Evolutionary conservation across 2,797 vertebrate genomes (phyloP), one percentile per base, ranked within the genome.

Genomic region (Emydoidea blandingii): DNA sequence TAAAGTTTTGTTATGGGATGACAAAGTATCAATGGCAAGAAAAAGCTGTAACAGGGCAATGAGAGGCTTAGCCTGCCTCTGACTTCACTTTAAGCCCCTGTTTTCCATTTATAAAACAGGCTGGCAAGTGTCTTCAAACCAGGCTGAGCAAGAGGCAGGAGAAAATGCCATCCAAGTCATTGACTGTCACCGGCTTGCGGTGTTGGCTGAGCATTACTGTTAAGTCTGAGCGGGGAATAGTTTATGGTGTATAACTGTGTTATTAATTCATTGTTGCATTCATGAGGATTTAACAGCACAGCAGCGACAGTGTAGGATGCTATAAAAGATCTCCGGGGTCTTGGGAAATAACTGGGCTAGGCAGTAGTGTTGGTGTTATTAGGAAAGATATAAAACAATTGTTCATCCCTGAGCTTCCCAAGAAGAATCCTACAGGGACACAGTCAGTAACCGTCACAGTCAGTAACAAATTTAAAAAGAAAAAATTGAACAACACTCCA

Each of bases 211-310:
- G 53, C 88, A 89, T 88, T 93, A 81, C 57, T 86, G 59, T 81
- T 93, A 50, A 52, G 59, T 95, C 62, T 57, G 25, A 7, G 81
- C 87, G 85, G 86, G 95, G 68, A 78, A 81, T 95, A 95, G 94
- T 95, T 96, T 93, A 95, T 96, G 44, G 93, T 92, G 50, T 95
- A 88, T 91, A 95, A 95, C 5, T 1, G 37, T 76, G 88, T 93
- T 97, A 97, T 97, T 97, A 97, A 97, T 97, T 97, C 85, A 19
- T 85, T 95, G 92, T 89, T 96, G 95, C 89, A 93, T 97, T 97
- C 95, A 89, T 93, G 95, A 95, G 92, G 89, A 62, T 81, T 96
- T 97, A 97, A 97, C 94, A 96, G 81, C 94, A 44, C 96, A 95
- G 93, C 87, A 92, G 95, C 90, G 93, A 95, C 94, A 85, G 62